A percentile compares a stretch with the other conserved stretches of the same genome.
phyloP scores from a whole-genome alignment of 2,888 invertebrate genomes.

The Pocota personata region DNA sequence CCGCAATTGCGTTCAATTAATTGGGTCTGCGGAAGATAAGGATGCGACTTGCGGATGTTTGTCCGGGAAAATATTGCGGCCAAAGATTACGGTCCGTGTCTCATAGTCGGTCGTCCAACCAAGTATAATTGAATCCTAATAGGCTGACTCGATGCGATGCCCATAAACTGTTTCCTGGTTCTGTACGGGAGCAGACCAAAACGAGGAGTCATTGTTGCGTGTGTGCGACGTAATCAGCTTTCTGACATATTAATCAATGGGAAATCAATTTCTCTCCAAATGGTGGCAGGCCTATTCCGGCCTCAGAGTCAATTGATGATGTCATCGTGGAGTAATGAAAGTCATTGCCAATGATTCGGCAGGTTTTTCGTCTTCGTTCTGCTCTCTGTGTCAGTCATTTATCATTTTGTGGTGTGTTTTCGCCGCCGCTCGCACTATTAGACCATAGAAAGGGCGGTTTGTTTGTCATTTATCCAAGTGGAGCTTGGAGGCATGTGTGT shows the following conservation, averaged over 20 bases:
- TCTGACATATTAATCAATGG: constrained; percentile 70
- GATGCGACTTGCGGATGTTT: constrained; percentile 68
- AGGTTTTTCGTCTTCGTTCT: constrained; percentile 23
- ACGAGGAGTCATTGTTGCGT: constrained; percentile 47
- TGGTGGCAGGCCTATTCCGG: constrained; percentile 31
- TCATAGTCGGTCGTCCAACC: constrained; percentile 3
- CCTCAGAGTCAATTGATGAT: constrained; percentile 63
- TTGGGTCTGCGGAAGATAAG: constrained; percentile 64
- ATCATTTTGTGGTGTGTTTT: constrained; percentile 51
- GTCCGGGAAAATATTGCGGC: constrained; percentile 54
- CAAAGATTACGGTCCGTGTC: constrained; percentile 58
- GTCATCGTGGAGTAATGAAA: constrained; percentile 72
- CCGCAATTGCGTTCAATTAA: constrained; percentile 73
- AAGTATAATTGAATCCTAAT: constrained; percentile 60
- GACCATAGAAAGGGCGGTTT: constrained; percentile 25
- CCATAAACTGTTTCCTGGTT: constrained; percentile 43
- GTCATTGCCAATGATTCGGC: constrained; percentile 67
- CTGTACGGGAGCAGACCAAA: background rate
- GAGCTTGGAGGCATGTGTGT: background rate
- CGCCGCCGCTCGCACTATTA: constrained; percentile 34
- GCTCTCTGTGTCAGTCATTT: constrained; percentile 45
- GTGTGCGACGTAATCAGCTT: constrained; percentile 66
- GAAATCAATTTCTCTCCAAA: constrained; percentile 67
- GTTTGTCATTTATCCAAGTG: constrained; percentile 27
- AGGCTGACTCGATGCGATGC: constrained; percentile 18